Evolutionary conservation across 2,797 vertebrate genomes (phyloP).

Genomic region (Karalla daura): DNA sequence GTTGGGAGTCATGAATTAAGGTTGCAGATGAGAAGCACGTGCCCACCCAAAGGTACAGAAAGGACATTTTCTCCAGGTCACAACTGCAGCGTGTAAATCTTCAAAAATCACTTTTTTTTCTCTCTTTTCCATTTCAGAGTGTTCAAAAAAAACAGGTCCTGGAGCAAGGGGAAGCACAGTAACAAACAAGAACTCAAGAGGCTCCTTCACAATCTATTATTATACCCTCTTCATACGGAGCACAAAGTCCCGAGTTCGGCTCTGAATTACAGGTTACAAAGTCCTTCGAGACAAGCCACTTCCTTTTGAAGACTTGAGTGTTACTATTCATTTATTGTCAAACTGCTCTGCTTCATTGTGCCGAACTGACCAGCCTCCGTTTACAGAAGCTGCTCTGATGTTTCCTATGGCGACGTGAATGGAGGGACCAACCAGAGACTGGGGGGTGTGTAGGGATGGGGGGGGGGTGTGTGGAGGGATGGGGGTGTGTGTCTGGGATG

Average conservation of each 20-base stretch:
- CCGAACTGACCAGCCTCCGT: conserved; percentile 41
- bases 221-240: conserved; percentile 65
- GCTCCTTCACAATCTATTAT: conserved; percentile 69
- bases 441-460: too few relatives aligned
- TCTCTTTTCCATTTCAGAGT: conserved; percentile 68
- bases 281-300: conserved; percentile 53
- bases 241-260: conserved; percentile 55
- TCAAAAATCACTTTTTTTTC: conserved; percentile 61
- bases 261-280: conserved; percentile 64
- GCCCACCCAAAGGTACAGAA: conserved; percentile 64
- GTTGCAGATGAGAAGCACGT: conserved; percentile 70
- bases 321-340: conserved; percentile 50
- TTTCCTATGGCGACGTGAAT: conserved; percentile 44
- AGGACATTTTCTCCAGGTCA: conserved; percentile 53
- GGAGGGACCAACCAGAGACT: conserved; percentile 57
- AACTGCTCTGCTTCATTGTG: conserved; percentile 51
- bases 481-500: too few relatives aligned
- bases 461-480: too few relatives aligned
- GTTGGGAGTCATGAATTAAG: conserved; percentile 68
- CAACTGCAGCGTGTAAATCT: conserved; percentile 62
- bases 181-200: conserved; percentile 63
- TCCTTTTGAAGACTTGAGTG: conserved; percentile 54
- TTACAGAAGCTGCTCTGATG: conserved; percentile 58
- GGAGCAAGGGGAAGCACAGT: conserved; percentile 75
- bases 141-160: conserved; percentile 67